Evolutionary conservation across 2,888 invertebrate genomes (phyloP).

Genomic region (Branchellion lobata): DNA sequence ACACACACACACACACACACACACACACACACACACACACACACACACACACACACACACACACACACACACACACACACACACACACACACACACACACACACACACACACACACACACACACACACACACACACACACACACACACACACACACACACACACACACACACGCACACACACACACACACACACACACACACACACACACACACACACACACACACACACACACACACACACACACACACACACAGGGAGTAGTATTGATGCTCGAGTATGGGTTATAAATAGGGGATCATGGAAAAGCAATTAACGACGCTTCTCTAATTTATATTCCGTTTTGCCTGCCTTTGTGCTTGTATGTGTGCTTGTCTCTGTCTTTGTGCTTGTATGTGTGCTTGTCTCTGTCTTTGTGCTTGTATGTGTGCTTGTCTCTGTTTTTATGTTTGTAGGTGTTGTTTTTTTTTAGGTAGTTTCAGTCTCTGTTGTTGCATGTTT

Average conservation of each 20-base stretch:
- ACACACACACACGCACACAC: slow-evolving; percentile 5
- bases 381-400: too few species aligned
- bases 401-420: too few species aligned
- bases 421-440: too few species aligned
- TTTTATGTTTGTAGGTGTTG: too few species aligned
- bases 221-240: slow-evolving; percentile 2
- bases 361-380: neutral
- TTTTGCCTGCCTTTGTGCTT: neutral
- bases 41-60: neutral
- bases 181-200: neutral
- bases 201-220: slow-evolving; percentile 1
- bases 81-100: slow-evolving; percentile 7
- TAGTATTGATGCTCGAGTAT: neutral
- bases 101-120: slow-evolving; percentile 16
- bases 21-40: slow-evolving; percentile 16
- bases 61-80: slow-evolving; percentile 8
- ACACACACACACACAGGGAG: neutral
- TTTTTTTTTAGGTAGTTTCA: too few species aligned
- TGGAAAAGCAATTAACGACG: neutral
- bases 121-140: slow-evolving; percentile 20
- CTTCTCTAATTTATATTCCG: neutral
- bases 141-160: slow-evolving; percentile 22
- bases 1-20: slow-evolving; percentile 13
- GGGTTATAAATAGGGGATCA: slow-evolving; percentile 16
- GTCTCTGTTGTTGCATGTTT: too few species aligned